These are phyloP conservation scores for Nesospiza acunhae DNA, from an alignment of 2,113 vertebrate genomes.

Conservation along the genomic window DNA sequence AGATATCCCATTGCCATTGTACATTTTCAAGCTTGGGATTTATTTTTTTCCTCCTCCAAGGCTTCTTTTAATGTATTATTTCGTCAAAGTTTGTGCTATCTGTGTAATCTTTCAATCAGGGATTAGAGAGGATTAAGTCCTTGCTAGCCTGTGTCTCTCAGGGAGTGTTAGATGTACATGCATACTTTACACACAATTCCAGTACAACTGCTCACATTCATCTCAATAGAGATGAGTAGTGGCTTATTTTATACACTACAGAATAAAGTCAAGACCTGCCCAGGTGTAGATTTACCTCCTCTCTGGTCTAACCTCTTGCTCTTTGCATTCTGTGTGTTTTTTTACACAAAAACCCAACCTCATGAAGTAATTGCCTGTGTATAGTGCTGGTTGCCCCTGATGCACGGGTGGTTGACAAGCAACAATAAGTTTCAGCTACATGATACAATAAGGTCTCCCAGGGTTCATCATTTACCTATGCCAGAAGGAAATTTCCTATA, in stretches of 20 bases:
- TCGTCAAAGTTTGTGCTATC: slow-evolving; percentile 51
- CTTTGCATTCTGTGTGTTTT: neutral
- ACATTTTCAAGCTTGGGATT: neutral
- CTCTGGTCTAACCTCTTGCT: neutral
- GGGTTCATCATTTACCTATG: neutral
- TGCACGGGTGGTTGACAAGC: neutral
- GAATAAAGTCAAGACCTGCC: neutral
- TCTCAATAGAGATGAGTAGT: neutral
- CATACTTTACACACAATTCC: neutral
- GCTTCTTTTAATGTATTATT: slow-evolving; percentile 40
- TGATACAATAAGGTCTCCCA: neutral
- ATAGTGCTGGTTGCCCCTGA: neutral
- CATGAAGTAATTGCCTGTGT: neutral
- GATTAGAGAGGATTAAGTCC: slow-evolving; percentile 55
- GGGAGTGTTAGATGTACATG: neutral
- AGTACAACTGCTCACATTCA: neutral
- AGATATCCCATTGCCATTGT: neutral
- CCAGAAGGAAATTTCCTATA: neutral
- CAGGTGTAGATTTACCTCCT: neutral
- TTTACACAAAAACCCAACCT: neutral
- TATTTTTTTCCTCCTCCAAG: neutral
- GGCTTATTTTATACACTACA: neutral
- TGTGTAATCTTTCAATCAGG: slow-evolving; percentile 43
- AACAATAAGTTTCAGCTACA: neutral
- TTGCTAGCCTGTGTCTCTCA: neutral